Percentiles rank a stretch among this genome's conserved stretches.
Conservation (phyloP, 2,113 vertebrate genomes). For the Lepus europaeus region DNA sequence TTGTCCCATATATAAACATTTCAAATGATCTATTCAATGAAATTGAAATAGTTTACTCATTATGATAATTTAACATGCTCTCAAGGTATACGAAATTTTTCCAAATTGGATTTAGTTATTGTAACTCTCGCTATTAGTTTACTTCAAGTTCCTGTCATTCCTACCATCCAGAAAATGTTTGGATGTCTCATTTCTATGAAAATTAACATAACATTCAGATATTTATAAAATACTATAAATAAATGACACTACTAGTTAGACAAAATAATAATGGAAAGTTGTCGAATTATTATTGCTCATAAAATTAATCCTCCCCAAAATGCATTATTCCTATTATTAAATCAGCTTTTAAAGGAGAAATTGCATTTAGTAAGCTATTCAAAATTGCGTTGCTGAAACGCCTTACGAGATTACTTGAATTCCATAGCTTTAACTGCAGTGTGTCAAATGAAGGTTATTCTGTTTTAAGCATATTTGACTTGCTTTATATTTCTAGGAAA, state of each 20-base stretch:
- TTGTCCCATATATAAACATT: neutral
- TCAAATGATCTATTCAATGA: neutral
- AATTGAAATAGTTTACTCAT: neutral
- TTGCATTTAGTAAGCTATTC: neutral
- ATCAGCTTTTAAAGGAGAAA: neutral
- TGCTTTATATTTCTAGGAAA: constrained; percentile 34
- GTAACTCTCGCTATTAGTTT: neutral
- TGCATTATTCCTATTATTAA: neutral
- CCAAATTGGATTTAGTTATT: neutral
- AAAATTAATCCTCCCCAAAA: neutral
- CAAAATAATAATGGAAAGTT: neutral
- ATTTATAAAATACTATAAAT: neutral
- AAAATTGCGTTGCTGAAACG: neutral
- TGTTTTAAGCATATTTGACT: neutral
- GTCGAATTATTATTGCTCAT: constrained; percentile 15
- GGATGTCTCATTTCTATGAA: neutral
- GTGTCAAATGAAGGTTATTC: neutral
- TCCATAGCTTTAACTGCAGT: neutral
- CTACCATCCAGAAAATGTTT: neutral
- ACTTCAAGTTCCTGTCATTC: neutral
- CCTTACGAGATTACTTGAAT: neutral
- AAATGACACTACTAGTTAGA: neutral
- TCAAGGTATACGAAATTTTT: neutral
- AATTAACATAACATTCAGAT: neutral
- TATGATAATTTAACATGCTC: neutral